phyloP scores from a whole-genome alignment of 2,888 invertebrate genomes.

The Pedicia rivosa region DNA sequence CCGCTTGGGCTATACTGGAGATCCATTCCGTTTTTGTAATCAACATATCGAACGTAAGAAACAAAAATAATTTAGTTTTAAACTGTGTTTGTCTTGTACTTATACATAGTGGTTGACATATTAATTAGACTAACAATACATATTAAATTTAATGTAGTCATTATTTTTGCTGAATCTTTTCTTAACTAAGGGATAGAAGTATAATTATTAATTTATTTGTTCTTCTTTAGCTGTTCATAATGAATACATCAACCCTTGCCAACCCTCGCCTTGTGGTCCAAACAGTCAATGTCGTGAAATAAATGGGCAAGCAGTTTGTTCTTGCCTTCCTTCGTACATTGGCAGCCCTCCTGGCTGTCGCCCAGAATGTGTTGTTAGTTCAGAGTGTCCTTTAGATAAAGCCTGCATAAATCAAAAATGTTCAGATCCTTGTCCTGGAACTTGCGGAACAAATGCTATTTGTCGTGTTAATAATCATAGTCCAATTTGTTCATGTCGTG shows the following conservation, averaged over 20 bases:
- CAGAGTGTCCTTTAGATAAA: constrained; percentile 51
- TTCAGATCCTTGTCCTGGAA: constrained; percentile 54
- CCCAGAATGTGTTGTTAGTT: constrained; percentile 54
- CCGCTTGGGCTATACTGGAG: constrained; percentile 53
- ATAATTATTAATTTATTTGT: too few species aligned
- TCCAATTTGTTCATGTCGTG: constrained; percentile 56
- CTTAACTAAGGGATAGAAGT: too few species aligned
- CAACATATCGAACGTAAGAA: constrained; percentile 36
- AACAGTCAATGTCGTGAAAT: constrained; percentile 44
- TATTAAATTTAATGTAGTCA: too few species aligned
- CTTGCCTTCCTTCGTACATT: constrained; percentile 44
- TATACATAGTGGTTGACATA: constrained; percentile 56
- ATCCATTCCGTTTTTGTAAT: constrained; percentile 59
- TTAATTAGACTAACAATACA: too few species aligned
- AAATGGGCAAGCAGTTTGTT: constrained; percentile 46
- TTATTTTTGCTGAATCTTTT: too few species aligned
- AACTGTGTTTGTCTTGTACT: constrained; percentile 48
- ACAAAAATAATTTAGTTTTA: constrained; percentile 54
- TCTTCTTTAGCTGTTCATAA: too few species aligned
- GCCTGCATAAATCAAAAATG: constrained; percentile 62
- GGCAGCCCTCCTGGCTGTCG: constrained; percentile 58
- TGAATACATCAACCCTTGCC: constrained; percentile 39
- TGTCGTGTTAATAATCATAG: constrained; percentile 44
- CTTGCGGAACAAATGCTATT: constrained; percentile 46
- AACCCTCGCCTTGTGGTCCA: constrained; percentile 49